phyloP scores from a whole-genome alignment of 2,888 invertebrate genomes.

The Aphidius colemani region DNA sequence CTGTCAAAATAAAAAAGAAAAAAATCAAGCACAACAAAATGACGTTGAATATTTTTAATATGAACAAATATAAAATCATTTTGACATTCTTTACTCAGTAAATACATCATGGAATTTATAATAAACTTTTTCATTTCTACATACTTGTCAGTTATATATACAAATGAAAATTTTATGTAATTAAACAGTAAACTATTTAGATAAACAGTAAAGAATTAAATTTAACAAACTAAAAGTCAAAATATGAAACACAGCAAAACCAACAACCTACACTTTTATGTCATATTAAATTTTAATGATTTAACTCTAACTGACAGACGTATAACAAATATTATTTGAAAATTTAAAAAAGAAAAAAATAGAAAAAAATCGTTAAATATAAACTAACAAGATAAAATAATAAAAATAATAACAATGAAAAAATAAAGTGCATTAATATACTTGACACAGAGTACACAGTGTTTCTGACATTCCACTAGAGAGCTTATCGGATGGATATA shows the following conservation, averaged over 20 bases:
- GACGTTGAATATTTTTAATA: background rate
- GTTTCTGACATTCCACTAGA: slow-evolving; percentile 12
- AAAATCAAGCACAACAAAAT: background rate
- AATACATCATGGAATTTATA: no score
- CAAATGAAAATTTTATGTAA: no score
- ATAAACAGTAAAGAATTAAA: background rate
- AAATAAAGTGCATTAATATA: background rate
- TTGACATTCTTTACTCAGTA: no score
- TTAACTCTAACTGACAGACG: background rate
- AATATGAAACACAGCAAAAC: background rate
- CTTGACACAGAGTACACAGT: background rate
- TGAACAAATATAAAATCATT: background rate
- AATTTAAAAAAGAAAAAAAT: background rate
- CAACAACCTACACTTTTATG: background rate
- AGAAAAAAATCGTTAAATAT: background rate
- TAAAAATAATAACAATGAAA: background rate
- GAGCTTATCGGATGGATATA: background rate
- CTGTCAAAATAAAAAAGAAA: background rate
- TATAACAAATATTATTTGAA: background rate
- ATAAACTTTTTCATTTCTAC: no score
- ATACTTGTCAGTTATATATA: no score
- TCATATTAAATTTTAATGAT: background rate
- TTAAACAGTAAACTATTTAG: no score
- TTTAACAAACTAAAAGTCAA: background rate
- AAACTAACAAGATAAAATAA: slow-evolving; percentile 7